phyloP scores from a whole-genome alignment of 2,113 vertebrate species.

The Chlorodrepanis virens region DNA sequence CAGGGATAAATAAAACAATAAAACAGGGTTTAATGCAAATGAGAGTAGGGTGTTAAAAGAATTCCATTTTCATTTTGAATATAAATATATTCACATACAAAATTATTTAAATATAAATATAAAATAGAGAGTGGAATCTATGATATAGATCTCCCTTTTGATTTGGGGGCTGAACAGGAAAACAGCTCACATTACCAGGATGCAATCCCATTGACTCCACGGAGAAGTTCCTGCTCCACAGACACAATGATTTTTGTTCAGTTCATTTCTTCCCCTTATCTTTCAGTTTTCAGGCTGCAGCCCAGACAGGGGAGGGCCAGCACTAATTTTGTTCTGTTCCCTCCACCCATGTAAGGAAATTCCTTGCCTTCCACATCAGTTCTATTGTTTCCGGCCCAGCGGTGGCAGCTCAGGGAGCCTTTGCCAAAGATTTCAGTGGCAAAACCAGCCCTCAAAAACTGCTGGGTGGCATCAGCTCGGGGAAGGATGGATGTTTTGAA shows the following conservation, averaged over 20 bases:
- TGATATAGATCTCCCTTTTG: not conserved
- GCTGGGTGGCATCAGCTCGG: not conserved
- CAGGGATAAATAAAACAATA: not conserved
- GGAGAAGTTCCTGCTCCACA: not conserved
- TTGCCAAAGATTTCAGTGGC: not conserved
- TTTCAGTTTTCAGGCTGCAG: not conserved
- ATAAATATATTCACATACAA: not conserved
- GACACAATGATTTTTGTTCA: constrained; percentile 1
- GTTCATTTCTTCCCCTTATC: not conserved
- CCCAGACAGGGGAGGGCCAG: not conserved
- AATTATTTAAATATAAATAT: not conserved
- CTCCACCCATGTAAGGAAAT: constrained; percentile 50
- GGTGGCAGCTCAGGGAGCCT: not conserved
- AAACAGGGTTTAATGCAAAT: not conserved
- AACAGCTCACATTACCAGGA: fast-evolving
- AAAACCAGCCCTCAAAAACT: not conserved
- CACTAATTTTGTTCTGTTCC: not conserved
- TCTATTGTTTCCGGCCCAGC: not conserved
- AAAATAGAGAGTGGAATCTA: not conserved
- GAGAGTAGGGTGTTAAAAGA: not conserved
- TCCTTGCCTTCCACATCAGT: constrained; percentile 18
- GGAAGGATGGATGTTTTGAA: not conserved
- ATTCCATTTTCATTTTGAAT: not conserved
- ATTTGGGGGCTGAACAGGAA: not conserved
- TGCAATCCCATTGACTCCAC: not conserved